phyloP scores from a whole-genome alignment of 2,888 invertebrate species.

The Pristionchus exspectatus region DNA sequence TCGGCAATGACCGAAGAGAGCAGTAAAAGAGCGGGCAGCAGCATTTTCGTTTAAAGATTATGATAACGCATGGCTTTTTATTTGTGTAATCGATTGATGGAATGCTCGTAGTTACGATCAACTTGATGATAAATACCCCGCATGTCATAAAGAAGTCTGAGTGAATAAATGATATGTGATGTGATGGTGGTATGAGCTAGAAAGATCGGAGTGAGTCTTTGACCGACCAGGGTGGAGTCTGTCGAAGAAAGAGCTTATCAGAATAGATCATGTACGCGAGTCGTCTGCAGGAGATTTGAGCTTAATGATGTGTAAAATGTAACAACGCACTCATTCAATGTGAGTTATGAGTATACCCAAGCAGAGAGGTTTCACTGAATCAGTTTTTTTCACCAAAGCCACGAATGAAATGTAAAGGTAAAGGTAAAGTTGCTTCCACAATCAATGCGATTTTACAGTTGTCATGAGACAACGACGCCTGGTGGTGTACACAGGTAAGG shows the following conservation, averaged over 20 bases:
- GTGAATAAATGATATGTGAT: neutral
- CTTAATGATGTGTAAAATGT: neutral
- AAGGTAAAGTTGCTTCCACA: too few species aligned
- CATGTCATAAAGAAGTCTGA: neutral
- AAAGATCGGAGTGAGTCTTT: neutral
- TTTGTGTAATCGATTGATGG: neutral
- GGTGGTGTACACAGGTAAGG: too few species aligned
- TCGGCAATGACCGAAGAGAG: neutral
- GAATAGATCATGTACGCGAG: neutral
- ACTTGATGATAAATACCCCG: neutral
- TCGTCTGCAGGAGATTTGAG: neutral
- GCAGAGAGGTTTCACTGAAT: too few species aligned
- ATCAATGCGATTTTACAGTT: too few species aligned
- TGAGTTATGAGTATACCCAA: neutral
- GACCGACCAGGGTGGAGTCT: neutral
- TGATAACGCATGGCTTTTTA: neutral
- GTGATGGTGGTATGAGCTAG: neutral
- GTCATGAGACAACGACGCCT: too few species aligned
- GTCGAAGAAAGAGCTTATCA: neutral
- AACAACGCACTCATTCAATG: neutral
- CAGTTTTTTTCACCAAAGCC: too few species aligned
- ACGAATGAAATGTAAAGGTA: too few species aligned
- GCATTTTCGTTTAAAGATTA: neutral
- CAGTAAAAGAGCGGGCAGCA: neutral
- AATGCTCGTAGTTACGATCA: neutral